phyloP scores from a whole-genome alignment of 2,888 invertebrate genomes.

The Eucriotettix oculatus region DNA sequence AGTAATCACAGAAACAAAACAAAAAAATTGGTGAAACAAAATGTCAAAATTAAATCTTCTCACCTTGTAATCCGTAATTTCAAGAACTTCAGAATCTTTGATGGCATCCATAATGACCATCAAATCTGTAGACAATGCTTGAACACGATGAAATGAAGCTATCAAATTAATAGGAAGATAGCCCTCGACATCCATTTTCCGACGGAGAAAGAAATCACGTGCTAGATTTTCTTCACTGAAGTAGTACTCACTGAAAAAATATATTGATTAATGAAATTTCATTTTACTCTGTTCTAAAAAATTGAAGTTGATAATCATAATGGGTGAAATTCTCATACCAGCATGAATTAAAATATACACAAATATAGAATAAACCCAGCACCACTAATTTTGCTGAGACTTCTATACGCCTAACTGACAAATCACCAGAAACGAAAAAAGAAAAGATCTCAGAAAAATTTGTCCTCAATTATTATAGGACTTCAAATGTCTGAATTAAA shows the following conservation, averaged over 20 bases:
- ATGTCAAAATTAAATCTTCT: no score
- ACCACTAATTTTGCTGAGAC: no score
- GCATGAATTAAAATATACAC: no score
- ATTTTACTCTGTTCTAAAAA: background rate
- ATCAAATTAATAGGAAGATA: slow-evolving; percentile 86
- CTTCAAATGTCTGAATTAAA: background rate
- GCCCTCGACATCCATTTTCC: slow-evolving; percentile 92
- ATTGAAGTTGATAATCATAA: slow-evolving; percentile 1
- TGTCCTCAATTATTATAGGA: background rate
- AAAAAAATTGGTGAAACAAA: no score
- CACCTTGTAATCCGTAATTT: slow-evolving; percentile 57
- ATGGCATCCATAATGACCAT: slow-evolving; percentile 72
- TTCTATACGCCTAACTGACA: no score
- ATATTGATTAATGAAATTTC: slow-evolving; percentile 5
- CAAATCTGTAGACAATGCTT: slow-evolving; percentile 71
- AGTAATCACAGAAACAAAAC: no score
- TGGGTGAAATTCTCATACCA: no score
- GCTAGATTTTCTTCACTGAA: slow-evolving; percentile 92
- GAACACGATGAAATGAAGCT: slow-evolving; percentile 89
- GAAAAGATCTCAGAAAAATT: no score
- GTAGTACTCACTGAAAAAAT: slow-evolving; percentile 82
- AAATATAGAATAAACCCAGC: no score
- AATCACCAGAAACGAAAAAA: no score
- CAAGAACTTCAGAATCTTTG: slow-evolving; percentile 68
- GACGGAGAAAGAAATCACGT: slow-evolving; percentile 87